Base-by-base conservation (phyloP, 2,797 vertebrate species). In the Phrynocephalus vlangalii region DNA sequence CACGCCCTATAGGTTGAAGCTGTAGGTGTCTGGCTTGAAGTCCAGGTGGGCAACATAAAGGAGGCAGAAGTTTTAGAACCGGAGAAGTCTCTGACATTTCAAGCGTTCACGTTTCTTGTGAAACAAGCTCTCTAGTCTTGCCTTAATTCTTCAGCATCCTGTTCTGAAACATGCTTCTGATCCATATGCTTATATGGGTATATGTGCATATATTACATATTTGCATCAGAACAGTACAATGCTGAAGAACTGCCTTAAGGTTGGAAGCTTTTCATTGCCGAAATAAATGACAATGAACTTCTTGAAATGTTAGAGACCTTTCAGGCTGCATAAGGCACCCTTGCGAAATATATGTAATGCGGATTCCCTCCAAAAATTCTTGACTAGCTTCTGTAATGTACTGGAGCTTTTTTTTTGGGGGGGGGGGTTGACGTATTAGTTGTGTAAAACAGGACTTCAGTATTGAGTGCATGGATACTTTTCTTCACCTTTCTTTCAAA, bases 1-100 rank as follows among this genome's bases (percentile, higher is more conserved):
- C 84, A 67, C 16, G 79, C 94, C 94, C 93, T 93, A 95, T 94
- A 96, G 96, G 95, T 84, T 88, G 91, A 0, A 0, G 44, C 88
- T 88, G 87, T 83, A 88, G 87, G 83, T 87, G 72, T 88, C 85
- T 84, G 81, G 88, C 90, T 90, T 89, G 88, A 90, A 90, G 90
- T 92, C 87, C 92, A 95, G 91, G 52, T 79, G 50, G 50, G 68
- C 33, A 60, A 71, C 28, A 60, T 38, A 79, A 80, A 16, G 52
- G 28, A 84, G 52, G 76, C 79, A 63, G 44, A 11, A 72, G 60
- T 50, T 67, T 28, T 66, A 13, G 3, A 72, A 88, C 38, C 68
- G 38, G 56, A 5, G 67, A 68, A 38, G 4, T 1, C 13, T 80
- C 44, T 86, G 56, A 22, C 48, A 28, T 78, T 83, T 83, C 13